phyloP scores from a whole-genome alignment of 2,888 invertebrate genomes.

The Tetragonisca angustula region DNA sequence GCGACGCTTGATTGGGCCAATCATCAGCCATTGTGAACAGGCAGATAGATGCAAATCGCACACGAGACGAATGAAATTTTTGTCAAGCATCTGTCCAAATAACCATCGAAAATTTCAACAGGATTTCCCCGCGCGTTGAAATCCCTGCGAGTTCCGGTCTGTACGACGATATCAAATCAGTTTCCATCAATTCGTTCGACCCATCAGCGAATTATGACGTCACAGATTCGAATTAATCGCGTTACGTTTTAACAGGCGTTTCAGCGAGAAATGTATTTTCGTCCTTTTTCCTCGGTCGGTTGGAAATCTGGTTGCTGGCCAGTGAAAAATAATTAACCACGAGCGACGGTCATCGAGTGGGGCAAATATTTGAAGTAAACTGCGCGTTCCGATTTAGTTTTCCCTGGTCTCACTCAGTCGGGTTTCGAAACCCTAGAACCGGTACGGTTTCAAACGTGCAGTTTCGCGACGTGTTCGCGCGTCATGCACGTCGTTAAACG shows the following conservation, averaged over 20 bases:
- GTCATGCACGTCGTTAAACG: conserved; percentile 10
- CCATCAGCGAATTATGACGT: conserved; percentile 8
- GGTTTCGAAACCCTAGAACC: background rate
- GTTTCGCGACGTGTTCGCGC: too few relatives aligned
- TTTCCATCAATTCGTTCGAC: conserved; percentile 5
- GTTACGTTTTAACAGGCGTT: conserved; percentile 19
- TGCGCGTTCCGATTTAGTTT: background rate
- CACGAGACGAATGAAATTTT: conserved; percentile 5
- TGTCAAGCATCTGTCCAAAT: conserved; percentile 21
- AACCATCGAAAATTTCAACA: conserved; percentile 50
- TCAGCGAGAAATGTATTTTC: background rate
- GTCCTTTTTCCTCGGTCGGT: background rate
- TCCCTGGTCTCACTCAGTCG: conserved; percentile 8
- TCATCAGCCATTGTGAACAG: background rate
- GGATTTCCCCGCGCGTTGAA: conserved; percentile 68
- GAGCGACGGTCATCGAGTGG: background rate
- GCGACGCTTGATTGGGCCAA: background rate
- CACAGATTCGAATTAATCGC: background rate
- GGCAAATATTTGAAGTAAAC: conserved; percentile 30
- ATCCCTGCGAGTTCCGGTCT: conserved; percentile 58
- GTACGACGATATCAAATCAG: conserved; percentile 19
- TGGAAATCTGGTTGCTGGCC: background rate
- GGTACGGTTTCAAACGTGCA: conserved; percentile 8
- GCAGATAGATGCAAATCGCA: background rate
- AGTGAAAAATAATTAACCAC: conserved; percentile 35